These are phyloP conservation scores for Octopus sinensis DNA, from an alignment of 1,140 invertebrate genomes.

Conservation along the genomic window DNA sequence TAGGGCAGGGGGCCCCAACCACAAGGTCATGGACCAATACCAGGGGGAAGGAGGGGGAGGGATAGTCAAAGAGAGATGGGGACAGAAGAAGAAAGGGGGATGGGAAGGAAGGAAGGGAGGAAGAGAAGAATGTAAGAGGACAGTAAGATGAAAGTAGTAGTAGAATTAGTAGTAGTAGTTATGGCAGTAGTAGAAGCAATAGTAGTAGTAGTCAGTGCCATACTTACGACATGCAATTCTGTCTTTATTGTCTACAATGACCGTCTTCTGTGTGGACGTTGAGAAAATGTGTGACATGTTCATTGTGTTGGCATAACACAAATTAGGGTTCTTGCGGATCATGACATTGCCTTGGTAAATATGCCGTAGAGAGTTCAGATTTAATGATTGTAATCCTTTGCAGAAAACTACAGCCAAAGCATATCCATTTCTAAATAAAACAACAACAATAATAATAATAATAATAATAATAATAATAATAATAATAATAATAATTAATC, in stretches of 20 bases:
- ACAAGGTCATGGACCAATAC: no score
- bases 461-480: no score
- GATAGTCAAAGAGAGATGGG: no score
- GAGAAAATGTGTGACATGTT: slow-evolving; percentile 79
- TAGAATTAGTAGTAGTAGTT: no score
- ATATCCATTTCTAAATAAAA: slow-evolving; percentile 13
- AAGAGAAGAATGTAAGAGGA: no score
- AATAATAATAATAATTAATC: no score
- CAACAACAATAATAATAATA: background rate
- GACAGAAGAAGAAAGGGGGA: no score
- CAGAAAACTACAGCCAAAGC: slow-evolving; percentile 35
- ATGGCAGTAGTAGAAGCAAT: no score
- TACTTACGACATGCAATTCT: slow-evolving; percentile 76
- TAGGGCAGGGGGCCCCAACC: no score
- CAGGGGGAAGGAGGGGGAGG: no score
- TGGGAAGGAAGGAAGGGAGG: no score
- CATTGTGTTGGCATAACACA: slow-evolving; percentile 86
- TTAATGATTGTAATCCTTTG: slow-evolving; percentile 36
- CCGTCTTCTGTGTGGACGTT: slow-evolving; percentile 26
- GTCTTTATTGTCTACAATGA: slow-evolving; percentile 72
- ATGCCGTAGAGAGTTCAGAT: slow-evolving; percentile 77
- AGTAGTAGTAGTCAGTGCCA: background rate
- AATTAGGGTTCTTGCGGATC: slow-evolving; percentile 82
- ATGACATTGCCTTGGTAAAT: slow-evolving; percentile 84
- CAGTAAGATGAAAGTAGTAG: no score